Conservation (phyloP, 1,140 invertebrate species). For the Cecropterus lyciades region DNA sequence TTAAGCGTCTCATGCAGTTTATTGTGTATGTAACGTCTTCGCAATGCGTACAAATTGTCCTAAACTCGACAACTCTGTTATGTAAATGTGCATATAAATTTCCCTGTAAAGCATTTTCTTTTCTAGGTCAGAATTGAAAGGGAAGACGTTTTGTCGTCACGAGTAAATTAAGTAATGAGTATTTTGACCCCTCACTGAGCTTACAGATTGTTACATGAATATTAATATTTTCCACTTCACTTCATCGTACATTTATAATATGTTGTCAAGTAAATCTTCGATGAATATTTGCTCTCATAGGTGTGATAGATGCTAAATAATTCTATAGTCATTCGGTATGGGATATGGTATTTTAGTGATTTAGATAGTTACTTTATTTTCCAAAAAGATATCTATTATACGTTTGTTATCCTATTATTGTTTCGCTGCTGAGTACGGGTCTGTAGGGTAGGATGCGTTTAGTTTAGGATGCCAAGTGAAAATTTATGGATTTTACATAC, state of each 20-base stretch:
- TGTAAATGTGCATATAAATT: slow-evolving; percentile 69
- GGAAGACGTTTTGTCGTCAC: slow-evolving; percentile 44
- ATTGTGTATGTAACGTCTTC: slow-evolving; percentile 56
- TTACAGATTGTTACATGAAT: slow-evolving; percentile 38
- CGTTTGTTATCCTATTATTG: too few species aligned
- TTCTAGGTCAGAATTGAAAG: slow-evolving; percentile 56
- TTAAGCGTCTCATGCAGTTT: slow-evolving; percentile 62
- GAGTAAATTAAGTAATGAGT: slow-evolving; percentile 49
- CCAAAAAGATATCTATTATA: too few species aligned
- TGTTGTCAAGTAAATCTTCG: slow-evolving; percentile 27
- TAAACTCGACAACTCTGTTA: slow-evolving; percentile 57
- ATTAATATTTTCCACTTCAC: slow-evolving; percentile 35
- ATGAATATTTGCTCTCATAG: slow-evolving; percentile 16
- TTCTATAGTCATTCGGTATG: background rate
- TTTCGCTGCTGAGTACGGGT: too few species aligned
- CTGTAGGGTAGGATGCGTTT: too few species aligned
- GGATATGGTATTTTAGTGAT: too few species aligned
- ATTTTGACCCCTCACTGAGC: slow-evolving; percentile 43
- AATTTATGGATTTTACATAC: too few species aligned
- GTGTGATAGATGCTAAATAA: background rate
- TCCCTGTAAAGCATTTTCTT: slow-evolving; percentile 50
- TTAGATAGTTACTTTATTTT: too few species aligned
- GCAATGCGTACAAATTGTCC: slow-evolving; percentile 64
- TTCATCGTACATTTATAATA: slow-evolving; percentile 25
- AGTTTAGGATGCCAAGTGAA: too few species aligned